Evolutionary conservation across 2,113 vertebrate species (phyloP), one percentile per base, ranked within the genome.

Genomic region (Pantherophis guttatus): DNA sequence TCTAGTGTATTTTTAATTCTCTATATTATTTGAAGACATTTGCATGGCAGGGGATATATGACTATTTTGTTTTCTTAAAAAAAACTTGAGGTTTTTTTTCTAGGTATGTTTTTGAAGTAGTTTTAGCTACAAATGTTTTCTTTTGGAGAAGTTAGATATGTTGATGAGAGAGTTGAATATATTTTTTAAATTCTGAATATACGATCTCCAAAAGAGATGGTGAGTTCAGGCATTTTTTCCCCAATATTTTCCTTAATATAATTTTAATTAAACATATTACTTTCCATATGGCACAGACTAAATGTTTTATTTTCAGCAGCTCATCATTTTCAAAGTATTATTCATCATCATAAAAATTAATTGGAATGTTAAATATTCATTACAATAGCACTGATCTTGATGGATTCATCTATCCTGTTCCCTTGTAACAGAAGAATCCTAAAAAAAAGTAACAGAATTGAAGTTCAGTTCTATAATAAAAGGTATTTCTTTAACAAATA

Each of bases 331-430:
- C 92, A 96, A 97, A 94, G 81, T 93, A 96, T 97, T 97, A 97
- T 97, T 97, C 97, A 97, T 96, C 93, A 86, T 65, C 92, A 97
- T 98, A 94, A 97, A 96, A 96, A 97, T 98, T 95, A 91, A 97
- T 95, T 94, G 89, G 50, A 92, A 57, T 97, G 97, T 98, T 97
- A 98, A 98, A 98, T 94, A 97, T 98, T 97, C 96, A 98, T 98
- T 96, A 88, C 96, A 96, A 96, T 97, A 97, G 94, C 94, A 95
- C 94, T 96, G 94, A 96, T 97, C 94, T 86, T 95, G 94, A 96
- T 94, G 96, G 97, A 96, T 91, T 96, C 81, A 95, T 93, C 96
- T 6, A 9, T 85, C 90, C 91, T 3, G 0, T 92, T 96, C 92
- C 95, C 94, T 93, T 96, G 96, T 96, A 96, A 97, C 93, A 94